These are phyloP conservation scores for Empis stercorea DNA, from an alignment of 2,888 invertebrate species.

Conservation along the genomic window DNA sequence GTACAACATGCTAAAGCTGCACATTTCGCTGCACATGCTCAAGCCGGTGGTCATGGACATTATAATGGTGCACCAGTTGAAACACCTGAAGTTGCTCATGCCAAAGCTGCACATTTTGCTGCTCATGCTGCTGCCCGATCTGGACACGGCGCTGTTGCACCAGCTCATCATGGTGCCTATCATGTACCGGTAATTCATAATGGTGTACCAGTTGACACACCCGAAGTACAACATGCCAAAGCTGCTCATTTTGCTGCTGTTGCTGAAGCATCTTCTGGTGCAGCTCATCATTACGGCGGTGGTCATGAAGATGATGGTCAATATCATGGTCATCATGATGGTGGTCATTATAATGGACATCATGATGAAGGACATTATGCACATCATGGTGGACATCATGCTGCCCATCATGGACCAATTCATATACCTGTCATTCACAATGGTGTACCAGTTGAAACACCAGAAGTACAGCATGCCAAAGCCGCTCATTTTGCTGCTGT, in stretches of 20 bases:
- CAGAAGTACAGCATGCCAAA: constrained; percentile 38
- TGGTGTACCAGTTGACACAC: constrained; percentile 39
- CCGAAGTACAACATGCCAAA: constrained; percentile 39
- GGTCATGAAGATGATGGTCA: constrained; percentile 19
- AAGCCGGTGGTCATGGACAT: constrained; percentile 24
- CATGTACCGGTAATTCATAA: constrained; percentile 36
- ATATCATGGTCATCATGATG: constrained; percentile 22
- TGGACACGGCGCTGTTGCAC: constrained; percentile 19
- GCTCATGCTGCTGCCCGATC: constrained; percentile 33
- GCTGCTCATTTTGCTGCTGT: constrained; percentile 34
- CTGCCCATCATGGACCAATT: constrained; percentile 32
- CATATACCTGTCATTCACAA: constrained; percentile 38
- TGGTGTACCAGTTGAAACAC: constrained; percentile 40
- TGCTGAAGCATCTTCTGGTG: constrained; percentile 25
- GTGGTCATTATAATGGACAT: constrained; percentile 19
- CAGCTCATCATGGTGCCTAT: constrained; percentile 22
- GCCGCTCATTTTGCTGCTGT: constrained; percentile 34
- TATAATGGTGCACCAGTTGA: constrained; percentile 32
- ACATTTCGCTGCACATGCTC: constrained; percentile 31
- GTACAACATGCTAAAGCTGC: constrained; percentile 38
- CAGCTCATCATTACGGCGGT: constrained; percentile 16
- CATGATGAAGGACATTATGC: constrained; percentile 15
- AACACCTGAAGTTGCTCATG: constrained; percentile 38
- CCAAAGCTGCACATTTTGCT: constrained; percentile 33
- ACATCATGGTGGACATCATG: constrained; percentile 21